Conservation (phyloP, 2,888 invertebrate genomes). For the Macrosiphum euphorbiae region DNA sequence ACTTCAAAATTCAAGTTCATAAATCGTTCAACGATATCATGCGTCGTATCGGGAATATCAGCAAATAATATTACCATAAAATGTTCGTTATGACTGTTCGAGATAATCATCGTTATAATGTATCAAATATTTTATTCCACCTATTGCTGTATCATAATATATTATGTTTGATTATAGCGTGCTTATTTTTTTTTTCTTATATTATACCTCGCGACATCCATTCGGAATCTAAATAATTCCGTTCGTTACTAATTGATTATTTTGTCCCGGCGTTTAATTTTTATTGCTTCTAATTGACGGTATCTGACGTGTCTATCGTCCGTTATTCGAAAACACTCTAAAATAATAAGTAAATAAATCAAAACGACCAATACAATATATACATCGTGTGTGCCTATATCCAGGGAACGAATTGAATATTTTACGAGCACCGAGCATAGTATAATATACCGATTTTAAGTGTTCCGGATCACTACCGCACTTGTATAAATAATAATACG, state of each 20-base stretch:
- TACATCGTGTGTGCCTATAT: background rate
- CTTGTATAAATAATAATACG: background rate
- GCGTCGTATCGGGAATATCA: conserved; percentile 10
- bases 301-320: background rate
- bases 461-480: background rate
- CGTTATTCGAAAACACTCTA: background rate
- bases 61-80: conserved; percentile 38
- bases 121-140: conserved; percentile 21
- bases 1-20: conserved; percentile 16
- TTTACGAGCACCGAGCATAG: background rate
- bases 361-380: background rate
- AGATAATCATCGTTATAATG: conserved; percentile 39
- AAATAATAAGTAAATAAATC: background rate
- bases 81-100: background rate
- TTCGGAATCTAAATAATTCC: background rate
- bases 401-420: background rate
- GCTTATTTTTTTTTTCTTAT: background rate
- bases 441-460: background rate
- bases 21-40: conserved; percentile 20
- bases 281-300: background rate
- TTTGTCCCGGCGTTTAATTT: background rate
- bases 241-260: background rate
- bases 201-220: background rate
- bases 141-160: background rate
- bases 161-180: background rate